Conservation (phyloP, 2,888 invertebrate species). For the Apamea crenata region DNA sequence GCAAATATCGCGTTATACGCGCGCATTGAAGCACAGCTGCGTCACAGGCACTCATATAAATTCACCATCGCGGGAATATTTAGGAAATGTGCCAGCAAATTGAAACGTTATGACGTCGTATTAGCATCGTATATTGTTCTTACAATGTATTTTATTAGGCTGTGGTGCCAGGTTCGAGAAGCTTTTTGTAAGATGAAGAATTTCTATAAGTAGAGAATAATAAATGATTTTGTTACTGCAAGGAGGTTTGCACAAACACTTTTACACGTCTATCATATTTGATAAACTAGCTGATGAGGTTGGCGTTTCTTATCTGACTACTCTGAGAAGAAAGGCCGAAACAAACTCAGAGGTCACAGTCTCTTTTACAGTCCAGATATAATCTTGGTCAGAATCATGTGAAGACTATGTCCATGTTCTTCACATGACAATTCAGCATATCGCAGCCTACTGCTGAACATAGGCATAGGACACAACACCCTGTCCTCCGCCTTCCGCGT, state of each 20-base stretch:
- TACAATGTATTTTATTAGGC: slow-evolving; percentile 67
- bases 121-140: slow-evolving; percentile 66
- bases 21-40: slow-evolving; percentile 55
- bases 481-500: no score
- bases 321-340: not conserved
- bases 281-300: not conserved
- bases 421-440: no score
- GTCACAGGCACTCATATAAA: slow-evolving; percentile 64
- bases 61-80: slow-evolving; percentile 65
- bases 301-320: not conserved
- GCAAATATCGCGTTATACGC: slow-evolving; percentile 45
- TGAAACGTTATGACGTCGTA: slow-evolving; percentile 66
- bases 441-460: no score
- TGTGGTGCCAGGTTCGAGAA: slow-evolving; percentile 34
- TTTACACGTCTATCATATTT: not conserved
- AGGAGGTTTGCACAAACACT: not conserved
- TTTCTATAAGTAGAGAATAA: not conserved
- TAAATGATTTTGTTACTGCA: no score
- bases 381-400: no score
- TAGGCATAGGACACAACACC: no score
- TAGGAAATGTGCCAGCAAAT: slow-evolving; percentile 67
- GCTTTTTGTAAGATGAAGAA: not conserved
- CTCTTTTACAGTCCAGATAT: no score
- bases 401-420: no score
- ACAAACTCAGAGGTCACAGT: not conserved